phyloP scores from a whole-genome alignment of 2,113 vertebrate genomes.

The Callocephalon fimbriatum region DNA sequence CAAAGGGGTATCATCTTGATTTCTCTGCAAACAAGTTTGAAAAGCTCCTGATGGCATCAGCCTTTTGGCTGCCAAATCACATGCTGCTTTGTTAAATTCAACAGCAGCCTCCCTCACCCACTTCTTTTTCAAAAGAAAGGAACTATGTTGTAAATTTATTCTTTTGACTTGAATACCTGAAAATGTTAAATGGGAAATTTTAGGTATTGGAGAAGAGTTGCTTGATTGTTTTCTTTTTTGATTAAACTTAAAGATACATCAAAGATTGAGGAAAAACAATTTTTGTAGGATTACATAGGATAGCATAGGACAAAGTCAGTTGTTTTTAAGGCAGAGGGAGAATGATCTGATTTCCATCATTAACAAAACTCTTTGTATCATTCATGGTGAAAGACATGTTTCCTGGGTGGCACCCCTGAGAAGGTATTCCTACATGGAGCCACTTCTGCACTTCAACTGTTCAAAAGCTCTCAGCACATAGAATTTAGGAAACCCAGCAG shows the following conservation, averaged over 20 bases:
- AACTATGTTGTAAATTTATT: not conserved
- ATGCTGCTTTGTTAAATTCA: not conserved
- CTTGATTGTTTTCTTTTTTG: not conserved
- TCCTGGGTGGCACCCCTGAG: not conserved
- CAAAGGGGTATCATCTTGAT: conserved; percentile 29
- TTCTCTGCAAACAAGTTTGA: conserved; percentile 35
- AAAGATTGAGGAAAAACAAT: not conserved
- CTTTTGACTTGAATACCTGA: not conserved
- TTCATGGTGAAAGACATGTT: not conserved
- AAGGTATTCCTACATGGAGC: not conserved
- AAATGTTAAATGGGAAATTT: not conserved
- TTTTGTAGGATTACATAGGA: not conserved
- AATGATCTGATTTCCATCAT: not conserved
- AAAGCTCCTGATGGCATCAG: conserved; percentile 26
- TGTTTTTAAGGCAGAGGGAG: not conserved
- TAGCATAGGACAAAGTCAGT: not conserved
- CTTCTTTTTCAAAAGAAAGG: not conserved
- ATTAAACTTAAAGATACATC: not conserved
- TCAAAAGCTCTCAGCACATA: not conserved
- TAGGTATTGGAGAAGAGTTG: not conserved
- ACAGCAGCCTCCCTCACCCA: not conserved
- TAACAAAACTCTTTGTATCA: not conserved
- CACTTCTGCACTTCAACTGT: not conserved
- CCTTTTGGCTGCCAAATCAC: conserved; percentile 23
- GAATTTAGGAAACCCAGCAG: conserved; percentile 16